Base-by-base conservation (phyloP, 2,797 vertebrate genomes). In the Sylvilagus floridanus region DNA sequence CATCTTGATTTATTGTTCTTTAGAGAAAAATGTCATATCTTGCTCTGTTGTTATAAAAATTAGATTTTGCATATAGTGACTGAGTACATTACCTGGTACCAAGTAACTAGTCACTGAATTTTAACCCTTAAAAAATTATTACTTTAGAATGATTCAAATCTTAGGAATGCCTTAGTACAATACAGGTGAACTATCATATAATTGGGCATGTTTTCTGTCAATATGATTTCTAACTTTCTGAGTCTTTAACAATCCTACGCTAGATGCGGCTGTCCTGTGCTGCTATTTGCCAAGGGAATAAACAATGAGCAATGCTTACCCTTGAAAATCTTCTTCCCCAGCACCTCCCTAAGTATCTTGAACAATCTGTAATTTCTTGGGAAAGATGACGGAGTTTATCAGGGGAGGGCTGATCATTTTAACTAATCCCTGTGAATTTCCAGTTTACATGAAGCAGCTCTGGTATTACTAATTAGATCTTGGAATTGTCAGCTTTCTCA, bases 401-500 rank as follows among this genome's bases (percentile, higher is more conserved):
- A 93, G 84, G 75, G 50, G 96, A 95, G n/a, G 17, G 81, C 92
- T 97, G 96, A 96, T 42, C 87, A 97, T 96, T 97, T 97, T 97
- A 98, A 98, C 98, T 97, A 98, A 98, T 96, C 93, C 96, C 84
- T 91, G 47, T 92, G 94, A 96, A 77, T 94, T 97, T 97, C 96
- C 92, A 78, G 89, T 96, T 97, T 97, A 87, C 90, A 95, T 84
- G 84, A 96, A 97, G 77, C 68, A 94, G 82, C 42, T 92, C 92
- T 95, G 86, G 92, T 88, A 90, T 97, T 89, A 90, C 95, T 98
- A 98, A 98, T 98, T 98, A 98, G 98, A 97, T 97, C 88, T 93
- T 96, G 78, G 88, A 97, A 97, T 96, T 97, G 95, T 95, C 91
- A 97, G 76, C 87, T 96, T 68, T 97, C 96, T 97, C 93, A 97